Evolutionary conservation across 2,113 vertebrate species (phyloP).

Genomic region (Stictonetta naevosa): DNA sequence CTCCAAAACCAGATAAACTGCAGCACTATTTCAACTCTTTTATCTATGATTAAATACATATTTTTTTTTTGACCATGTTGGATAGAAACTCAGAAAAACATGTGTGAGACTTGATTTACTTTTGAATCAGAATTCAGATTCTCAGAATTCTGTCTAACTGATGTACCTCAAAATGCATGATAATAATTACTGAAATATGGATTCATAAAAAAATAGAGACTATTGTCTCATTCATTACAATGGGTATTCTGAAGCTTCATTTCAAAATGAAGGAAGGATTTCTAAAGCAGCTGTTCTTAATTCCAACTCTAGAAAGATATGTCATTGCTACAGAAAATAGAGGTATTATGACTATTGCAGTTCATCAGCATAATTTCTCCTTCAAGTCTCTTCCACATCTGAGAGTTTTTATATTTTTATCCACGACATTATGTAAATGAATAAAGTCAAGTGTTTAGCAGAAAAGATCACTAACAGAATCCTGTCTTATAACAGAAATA

Average conservation of each 20-base stretch:
- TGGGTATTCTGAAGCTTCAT: background rate
- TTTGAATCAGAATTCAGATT: background rate
- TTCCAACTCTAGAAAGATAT: background rate
- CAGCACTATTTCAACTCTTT: background rate
- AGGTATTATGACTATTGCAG: background rate
- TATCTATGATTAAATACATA: background rate
- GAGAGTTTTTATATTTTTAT: background rate
- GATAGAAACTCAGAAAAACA: background rate
- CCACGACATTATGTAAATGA: background rate
- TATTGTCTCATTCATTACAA: fast-evolving
- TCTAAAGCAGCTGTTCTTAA: background rate
- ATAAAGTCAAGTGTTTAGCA: background rate
- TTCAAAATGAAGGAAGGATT: background rate
- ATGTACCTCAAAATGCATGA: fast-evolving
- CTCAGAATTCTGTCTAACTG: background rate
- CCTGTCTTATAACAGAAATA: too few relatives aligned
- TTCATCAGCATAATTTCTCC: fast-evolving
- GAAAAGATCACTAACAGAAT: background rate
- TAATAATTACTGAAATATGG: background rate
- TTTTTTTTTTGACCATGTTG: background rate
- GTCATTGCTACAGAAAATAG: background rate
- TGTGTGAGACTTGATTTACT: background rate
- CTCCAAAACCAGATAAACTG: background rate
- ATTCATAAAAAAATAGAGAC: background rate
- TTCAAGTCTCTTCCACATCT: background rate